A percentile compares a stretch with the other conserved stretches of the same genome.
Evolutionary conservation across 64 coral and sea anemone genomes (phyloP).

Genomic region (Acropora yongei): DNA sequence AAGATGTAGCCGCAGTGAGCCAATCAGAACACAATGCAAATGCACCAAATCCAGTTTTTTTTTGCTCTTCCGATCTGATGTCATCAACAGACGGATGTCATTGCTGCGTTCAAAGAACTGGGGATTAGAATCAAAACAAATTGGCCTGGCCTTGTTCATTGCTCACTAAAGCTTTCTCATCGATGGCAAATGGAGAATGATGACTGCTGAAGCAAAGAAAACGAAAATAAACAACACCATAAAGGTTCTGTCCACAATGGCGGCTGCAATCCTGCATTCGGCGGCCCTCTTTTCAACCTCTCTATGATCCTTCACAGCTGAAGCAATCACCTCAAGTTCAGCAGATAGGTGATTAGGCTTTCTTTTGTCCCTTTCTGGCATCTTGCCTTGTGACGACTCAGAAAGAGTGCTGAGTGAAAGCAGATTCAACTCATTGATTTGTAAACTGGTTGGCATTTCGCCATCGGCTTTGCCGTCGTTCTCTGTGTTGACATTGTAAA

Average conservation of each 20-base stretch:
- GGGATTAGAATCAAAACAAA: no score
- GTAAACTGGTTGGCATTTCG: not conserved
- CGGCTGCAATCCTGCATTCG: constrained; percentile 74
- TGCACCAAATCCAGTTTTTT: no score
- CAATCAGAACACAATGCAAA: no score
- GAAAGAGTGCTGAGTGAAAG: not conserved
- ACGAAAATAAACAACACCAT: constrained; percentile 75
- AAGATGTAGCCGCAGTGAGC: no score
- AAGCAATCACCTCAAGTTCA: constrained; percentile 56
- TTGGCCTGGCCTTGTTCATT: no score
- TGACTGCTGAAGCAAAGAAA: constrained; percentile 59
- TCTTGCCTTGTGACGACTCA: not conserved
- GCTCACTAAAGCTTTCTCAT: not conserved
- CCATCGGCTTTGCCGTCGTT: not conserved
- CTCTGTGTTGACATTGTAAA: constrained; percentile 3
- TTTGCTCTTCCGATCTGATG: no score
- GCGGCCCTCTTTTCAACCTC: constrained; percentile 24
- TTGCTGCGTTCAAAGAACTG: no score
- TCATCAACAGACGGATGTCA: no score
- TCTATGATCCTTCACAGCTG: constrained; percentile 42
- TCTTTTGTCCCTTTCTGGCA: not conserved
- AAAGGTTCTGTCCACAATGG: constrained; percentile 83
- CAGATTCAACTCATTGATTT: not conserved
- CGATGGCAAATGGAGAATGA: constrained; percentile 67
- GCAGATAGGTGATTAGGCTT: not conserved